Base-by-base conservation (phyloP, 1,140 invertebrate species). In the Drosophila lacteicornis region DNA sequence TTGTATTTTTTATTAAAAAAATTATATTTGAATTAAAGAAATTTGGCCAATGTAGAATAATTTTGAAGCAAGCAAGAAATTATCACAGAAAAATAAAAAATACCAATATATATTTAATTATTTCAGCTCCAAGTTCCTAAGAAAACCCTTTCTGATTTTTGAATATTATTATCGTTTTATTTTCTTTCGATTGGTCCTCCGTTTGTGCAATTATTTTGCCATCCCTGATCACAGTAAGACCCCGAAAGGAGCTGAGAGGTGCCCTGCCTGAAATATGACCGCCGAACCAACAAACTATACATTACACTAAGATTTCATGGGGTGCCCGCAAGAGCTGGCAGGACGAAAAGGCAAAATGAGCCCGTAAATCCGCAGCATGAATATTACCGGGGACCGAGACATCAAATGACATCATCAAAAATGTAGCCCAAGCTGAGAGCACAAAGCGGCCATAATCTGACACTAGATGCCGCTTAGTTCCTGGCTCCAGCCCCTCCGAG, bases 351-450 rank as follows among this genome's bases (percentile, higher is more conserved):
- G 13, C 38, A 55, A 57, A 25, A 22, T 25, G 33, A 45, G 38
- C 51, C 51, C 75, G 71, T 82, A 80, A 83, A 88, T 88, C 83
- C 80, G 73, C 80, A 74, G 61, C 80, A 80, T 88, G 73, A 76
- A 88, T 84, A 88, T 88, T 80, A 66, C 80, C 84, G 65, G 50
- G 74, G 74, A 78, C 53, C 19, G 19, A 56, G 59, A 65, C 84
- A 84, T 84, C 77, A 88, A 88, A 88, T 90, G 84, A 88, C 84
- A 88, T 88, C 84, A 90, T 88, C 84, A 88, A 88, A 88, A 84
- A 88, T 88, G 84, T 88, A 84, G 77, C 80, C 55, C 75, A 62
- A 58, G 47, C 76, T 70, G 67, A 22, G 56, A 80, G 79, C 81
- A 81, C 77, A 90, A 88, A 84, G 83, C 80, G 85, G 59, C 85